These are phyloP conservation scores for Barbus barbus DNA, from an alignment of 2,113 vertebrate genomes.

Conservation along the genomic window DNA sequence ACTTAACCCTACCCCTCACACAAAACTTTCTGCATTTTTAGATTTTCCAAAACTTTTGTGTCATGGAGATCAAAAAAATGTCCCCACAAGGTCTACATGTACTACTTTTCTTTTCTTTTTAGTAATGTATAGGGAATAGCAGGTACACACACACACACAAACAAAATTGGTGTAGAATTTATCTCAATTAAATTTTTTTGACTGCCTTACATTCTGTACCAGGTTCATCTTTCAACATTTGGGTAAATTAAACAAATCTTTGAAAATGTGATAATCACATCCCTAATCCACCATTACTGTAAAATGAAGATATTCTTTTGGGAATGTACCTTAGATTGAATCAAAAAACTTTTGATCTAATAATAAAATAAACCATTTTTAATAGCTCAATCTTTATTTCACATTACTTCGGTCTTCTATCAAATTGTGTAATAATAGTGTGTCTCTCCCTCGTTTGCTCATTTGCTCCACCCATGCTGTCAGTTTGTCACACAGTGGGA, in stretches of 20 bases:
- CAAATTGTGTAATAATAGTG: not conserved
- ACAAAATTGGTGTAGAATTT: not conserved
- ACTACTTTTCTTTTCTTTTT: no score
- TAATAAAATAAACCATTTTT: not conserved
- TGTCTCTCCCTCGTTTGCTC: not conserved
- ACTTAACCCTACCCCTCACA: no score
- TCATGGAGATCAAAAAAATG: no score
- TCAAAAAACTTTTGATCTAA: not conserved
- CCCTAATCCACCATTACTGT: not conserved
- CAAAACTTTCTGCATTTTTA: no score
- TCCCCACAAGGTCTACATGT: no score
- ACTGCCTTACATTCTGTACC: not conserved
- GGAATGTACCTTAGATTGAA: not conserved
- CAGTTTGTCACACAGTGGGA: conserved; percentile 38
- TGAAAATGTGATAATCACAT: not conserved
- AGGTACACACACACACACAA: no score
- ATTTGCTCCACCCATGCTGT: conserved; percentile 28
- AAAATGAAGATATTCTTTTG: not conserved
- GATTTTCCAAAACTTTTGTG: no score
- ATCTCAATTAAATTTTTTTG: not conserved
- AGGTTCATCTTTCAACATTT: not conserved
- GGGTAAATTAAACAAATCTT: conserved; percentile 13
- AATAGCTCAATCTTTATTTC: not conserved
- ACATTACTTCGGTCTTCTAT: not conserved
- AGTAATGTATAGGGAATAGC: no score